Evolutionary conservation across 2,888 invertebrate species (phyloP).

Genomic region (Sinopyrophorus schimmeli): DNA sequence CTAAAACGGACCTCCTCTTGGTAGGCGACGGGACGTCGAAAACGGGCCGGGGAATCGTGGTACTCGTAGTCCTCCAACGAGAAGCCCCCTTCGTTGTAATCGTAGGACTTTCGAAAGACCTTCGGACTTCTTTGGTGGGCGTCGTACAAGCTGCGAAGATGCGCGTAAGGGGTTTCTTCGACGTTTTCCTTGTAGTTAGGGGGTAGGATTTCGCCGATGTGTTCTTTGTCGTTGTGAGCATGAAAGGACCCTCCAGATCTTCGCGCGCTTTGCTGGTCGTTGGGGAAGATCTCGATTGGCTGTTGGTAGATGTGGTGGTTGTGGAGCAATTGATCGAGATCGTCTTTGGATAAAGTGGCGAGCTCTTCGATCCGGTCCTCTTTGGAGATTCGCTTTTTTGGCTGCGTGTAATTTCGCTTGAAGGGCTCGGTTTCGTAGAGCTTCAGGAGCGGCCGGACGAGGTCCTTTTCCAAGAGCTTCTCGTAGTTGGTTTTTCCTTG

Average conservation of each 20-base stretch:
- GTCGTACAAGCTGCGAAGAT: too few species aligned
- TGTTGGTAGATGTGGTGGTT: conserved; percentile 41
- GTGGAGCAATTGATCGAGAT: conserved; percentile 43
- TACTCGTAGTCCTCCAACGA: conserved; percentile 16
- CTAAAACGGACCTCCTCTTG: conserved; percentile 37
- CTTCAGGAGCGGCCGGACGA: conserved; percentile 49
- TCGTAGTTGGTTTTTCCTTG: conserved; percentile 49
- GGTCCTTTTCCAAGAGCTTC: conserved; percentile 48
- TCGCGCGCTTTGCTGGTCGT: conserved; percentile 10
- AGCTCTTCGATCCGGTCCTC: conserved; percentile 46
- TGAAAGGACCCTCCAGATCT: conserved; percentile 27
- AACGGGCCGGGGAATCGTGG: conserved; percentile 14
- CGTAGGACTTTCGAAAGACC: conserved; percentile 27
- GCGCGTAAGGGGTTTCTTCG: too few species aligned
- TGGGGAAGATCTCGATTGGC: conserved; percentile 25
- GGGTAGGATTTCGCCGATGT: conserved; percentile 54
- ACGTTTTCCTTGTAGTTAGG: conserved; percentile 39
- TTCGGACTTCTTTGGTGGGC: too few species aligned
- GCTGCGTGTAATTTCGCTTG: neutral
- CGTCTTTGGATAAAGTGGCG: conserved; percentile 43
- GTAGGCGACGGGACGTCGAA: conserved; percentile 23
- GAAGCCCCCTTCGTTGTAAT: conserved; percentile 28
- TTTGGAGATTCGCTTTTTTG: conserved; percentile 43
- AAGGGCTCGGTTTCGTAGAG: conserved; percentile 41
- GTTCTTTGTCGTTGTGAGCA: conserved; percentile 45